Evolutionary conservation across 2,888 invertebrate species (phyloP).

Genomic region (Eupithecia vulgata): DNA sequence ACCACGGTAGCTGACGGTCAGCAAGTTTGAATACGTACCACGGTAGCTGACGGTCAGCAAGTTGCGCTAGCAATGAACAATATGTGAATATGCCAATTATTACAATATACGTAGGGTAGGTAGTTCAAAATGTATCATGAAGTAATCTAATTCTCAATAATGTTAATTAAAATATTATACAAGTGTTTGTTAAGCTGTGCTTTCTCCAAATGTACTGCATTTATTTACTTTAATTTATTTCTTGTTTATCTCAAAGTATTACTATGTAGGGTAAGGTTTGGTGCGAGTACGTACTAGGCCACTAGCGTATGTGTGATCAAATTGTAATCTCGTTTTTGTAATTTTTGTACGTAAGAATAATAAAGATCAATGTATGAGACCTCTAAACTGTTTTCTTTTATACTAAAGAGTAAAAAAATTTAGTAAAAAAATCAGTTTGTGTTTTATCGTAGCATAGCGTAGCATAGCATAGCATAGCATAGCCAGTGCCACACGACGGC

Average conservation of each 20-base stretch:
- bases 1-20: too few relatives aligned
- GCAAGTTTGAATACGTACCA: too few relatives aligned
- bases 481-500: too few relatives aligned
- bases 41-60: too few relatives aligned
- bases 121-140: not conserved
- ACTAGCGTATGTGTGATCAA: conserved; percentile 24
- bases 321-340: conserved; percentile 39
- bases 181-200: conserved; percentile 7
- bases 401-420: not conserved
- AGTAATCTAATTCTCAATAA: not conserved
- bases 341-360: conserved; percentile 4
- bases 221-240: conserved; percentile 42
- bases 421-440: too few relatives aligned
- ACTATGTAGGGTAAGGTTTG: not conserved
- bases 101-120: not conserved
- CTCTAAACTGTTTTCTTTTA: not conserved
- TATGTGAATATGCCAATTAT: not conserved
- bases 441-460: too few relatives aligned
- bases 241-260: conserved; percentile 20
- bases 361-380: not conserved
- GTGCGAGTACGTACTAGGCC: not conserved
- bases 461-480: too few relatives aligned
- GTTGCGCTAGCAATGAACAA: not conserved
- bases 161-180: not conserved
- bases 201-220: conserved; percentile 46